These are phyloP conservation scores for Rhinogobius similis DNA, from an alignment of 2,113 vertebrate genomes.

Conservation along the genomic window DNA sequence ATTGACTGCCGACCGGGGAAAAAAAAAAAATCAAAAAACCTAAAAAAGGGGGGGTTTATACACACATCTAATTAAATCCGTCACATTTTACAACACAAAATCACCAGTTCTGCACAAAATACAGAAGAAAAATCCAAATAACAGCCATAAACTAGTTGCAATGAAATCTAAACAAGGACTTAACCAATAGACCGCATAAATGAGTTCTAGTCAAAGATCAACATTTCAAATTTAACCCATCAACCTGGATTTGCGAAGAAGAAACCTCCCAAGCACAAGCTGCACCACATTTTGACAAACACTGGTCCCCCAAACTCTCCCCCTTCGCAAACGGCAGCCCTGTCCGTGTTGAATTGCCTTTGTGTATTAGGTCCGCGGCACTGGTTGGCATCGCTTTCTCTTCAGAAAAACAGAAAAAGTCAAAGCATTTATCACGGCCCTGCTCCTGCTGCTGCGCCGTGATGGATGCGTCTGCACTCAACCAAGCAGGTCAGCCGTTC, in stretches of 20 bases:
- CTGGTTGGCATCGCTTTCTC: constrained; percentile 24
- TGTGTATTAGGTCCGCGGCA: constrained; percentile 25
- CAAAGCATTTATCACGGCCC: constrained; percentile 53
- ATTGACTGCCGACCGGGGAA: too few species aligned
- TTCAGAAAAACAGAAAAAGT: constrained; percentile 27
- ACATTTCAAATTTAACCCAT: too few species aligned
- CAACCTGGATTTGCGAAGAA: neutral
- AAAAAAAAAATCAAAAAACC: too few species aligned
- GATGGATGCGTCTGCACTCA: constrained; percentile 49
- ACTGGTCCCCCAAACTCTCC: constrained; percentile 13
- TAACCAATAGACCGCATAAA: too few species aligned
- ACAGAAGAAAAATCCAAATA: too few species aligned
- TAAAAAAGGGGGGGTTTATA: too few species aligned
- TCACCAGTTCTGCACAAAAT: too few species aligned
- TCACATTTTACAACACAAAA: too few species aligned
- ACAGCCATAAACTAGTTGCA: too few species aligned
- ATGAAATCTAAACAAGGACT: too few species aligned
- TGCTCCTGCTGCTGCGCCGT: constrained; percentile 40
- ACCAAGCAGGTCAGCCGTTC: constrained; percentile 57
- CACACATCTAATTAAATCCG: too few species aligned
- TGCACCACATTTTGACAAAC: neutral
- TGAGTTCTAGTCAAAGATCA: too few species aligned
- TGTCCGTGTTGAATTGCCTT: constrained; percentile 27
- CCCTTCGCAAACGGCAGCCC: constrained; percentile 9
- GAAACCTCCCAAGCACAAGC: neutral